Evolutionary conservation across 2,113 vertebrate genomes (phyloP).

Genomic region (Camelus dromedarius): DNA sequence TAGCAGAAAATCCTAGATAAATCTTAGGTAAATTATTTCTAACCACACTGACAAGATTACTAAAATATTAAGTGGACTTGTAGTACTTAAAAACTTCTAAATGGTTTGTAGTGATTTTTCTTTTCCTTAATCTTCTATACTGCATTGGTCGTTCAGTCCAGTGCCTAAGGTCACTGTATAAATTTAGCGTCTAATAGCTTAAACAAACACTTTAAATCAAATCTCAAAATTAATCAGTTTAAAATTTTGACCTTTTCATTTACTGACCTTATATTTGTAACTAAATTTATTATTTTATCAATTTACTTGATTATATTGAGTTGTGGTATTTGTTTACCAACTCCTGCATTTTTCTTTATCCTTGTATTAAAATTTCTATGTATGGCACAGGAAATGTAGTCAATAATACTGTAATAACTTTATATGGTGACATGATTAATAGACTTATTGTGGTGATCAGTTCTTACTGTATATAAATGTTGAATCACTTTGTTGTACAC

Average conservation of each 20-base stretch:
- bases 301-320: background rate
- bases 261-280: background rate
- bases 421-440: background rate
- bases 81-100: background rate
- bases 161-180: background rate
- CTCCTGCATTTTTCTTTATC: background rate
- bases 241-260: background rate
- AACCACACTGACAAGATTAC: background rate
- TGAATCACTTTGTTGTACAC: background rate
- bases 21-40: background rate
- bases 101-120: slow-evolving; percentile 22
- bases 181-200: background rate
- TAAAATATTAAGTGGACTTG: background rate
- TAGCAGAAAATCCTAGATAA: background rate
- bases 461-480: background rate
- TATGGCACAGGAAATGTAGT: background rate
- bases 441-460: background rate
- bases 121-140: background rate
- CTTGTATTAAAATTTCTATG: background rate
- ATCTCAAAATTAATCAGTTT: slow-evolving; percentile 10
- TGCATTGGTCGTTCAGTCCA: background rate
- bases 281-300: background rate
- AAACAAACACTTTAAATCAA: background rate
- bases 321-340: background rate
- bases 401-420: background rate